Evolutionary conservation across 2,113 vertebrate genomes (phyloP).

Genomic region (Silurus meridionalis): DNA sequence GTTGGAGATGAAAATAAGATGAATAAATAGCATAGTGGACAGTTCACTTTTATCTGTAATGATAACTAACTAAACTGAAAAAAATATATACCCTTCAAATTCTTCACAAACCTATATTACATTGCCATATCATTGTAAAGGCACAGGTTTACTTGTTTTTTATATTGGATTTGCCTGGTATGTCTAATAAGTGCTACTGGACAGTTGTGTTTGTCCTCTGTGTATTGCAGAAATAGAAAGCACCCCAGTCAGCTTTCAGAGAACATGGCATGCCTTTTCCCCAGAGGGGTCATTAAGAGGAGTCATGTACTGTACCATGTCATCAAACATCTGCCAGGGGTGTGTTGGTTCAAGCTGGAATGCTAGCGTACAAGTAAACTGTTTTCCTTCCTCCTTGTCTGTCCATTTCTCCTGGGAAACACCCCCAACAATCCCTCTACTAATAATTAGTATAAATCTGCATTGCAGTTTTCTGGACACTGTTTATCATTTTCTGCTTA

Average conservation of each 20-base stretch:
- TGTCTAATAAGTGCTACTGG: conserved; percentile 10
- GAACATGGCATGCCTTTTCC: conserved; percentile 34
- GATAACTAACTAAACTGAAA: background rate
- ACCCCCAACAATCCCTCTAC: conserved; percentile 7
- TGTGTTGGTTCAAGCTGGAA: conserved; percentile 42
- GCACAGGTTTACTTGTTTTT: background rate
- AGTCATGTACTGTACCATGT: conserved; percentile 51
- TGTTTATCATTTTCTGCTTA: conserved; percentile 55
- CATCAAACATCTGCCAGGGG: conserved; percentile 53
- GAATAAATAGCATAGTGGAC: background rate
- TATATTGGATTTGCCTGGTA: conserved; percentile 11
- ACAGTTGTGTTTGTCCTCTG: conserved; percentile 25
- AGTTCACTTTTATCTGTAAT: background rate
- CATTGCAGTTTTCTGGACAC: conserved; percentile 59
- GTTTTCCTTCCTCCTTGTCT: conserved; percentile 23
- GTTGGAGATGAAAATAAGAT: background rate
- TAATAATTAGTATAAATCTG: conserved; percentile 51
- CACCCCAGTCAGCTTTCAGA: conserved; percentile 49
- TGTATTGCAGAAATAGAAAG: conserved; percentile 47
- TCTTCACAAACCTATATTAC: background rate
- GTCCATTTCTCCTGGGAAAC: conserved; percentile 37
- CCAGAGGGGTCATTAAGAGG: conserved; percentile 53
- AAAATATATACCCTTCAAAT: background rate
- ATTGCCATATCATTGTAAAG: background rate
- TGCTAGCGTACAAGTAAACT: conserved; percentile 37